Conservation (phyloP, 2,113 vertebrate species). For the Propithecus coquereli region DNA sequence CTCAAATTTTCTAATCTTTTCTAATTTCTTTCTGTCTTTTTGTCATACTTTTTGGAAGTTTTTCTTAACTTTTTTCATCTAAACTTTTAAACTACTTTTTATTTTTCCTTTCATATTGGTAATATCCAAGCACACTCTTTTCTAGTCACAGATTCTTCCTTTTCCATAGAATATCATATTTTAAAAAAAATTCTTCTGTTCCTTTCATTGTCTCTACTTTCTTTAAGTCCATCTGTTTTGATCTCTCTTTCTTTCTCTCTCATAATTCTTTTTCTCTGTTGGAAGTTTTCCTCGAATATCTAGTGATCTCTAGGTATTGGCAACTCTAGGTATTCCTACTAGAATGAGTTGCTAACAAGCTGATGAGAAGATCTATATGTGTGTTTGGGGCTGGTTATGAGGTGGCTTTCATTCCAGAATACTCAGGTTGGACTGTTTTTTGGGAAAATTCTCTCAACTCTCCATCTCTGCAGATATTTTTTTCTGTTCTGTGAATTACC, state of each 20-base stretch:
- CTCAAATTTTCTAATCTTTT: not conserved
- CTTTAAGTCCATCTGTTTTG: not conserved
- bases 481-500: not conserved
- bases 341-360: not conserved
- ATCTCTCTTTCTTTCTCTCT: too few relatives aligned
- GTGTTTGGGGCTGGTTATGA: not conserved
- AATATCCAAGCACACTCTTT: not conserved
- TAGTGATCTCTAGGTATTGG: not conserved
- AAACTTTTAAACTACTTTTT: not conserved
- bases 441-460: not conserved
- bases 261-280: not conserved
- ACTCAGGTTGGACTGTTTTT: not conserved
- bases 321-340: too few relatives aligned
- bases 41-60: not conserved
- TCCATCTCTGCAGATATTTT: not conserved
- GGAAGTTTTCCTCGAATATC: not conserved
- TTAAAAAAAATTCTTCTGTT: not conserved
- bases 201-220: not conserved
- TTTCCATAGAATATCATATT: not conserved
- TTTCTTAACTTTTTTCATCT: not conserved
- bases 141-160: not conserved
- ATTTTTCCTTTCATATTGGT: not conserved
- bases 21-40: not conserved
- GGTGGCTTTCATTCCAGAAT: not conserved
- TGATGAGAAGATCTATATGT: not conserved